A percentile compares a stretch with the other conserved stretches of the same genome.
phyloP scores from a whole-genome alignment of 2,797 vertebrate genomes.

The Danio tinwini region DNA sequence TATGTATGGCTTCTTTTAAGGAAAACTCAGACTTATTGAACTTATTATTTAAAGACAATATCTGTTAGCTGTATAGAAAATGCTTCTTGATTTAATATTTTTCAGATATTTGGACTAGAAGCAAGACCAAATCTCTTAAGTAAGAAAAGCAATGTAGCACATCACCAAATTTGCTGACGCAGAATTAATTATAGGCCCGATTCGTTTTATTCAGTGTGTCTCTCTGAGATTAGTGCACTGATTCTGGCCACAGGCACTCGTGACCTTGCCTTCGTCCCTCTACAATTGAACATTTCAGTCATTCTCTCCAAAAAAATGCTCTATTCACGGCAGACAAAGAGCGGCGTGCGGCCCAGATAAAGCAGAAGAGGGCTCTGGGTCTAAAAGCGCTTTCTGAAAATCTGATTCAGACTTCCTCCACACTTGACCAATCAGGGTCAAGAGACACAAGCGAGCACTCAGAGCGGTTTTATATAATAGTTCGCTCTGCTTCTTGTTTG shows the following conservation, averaged over 20 bases:
- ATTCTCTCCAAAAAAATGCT: not conserved
- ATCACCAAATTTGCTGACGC: not conserved
- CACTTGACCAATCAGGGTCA: constrained; percentile 14
- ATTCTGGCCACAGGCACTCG: constrained; percentile 30
- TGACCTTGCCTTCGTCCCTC: constrained; percentile 10
- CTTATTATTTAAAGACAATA: too few relatives aligned
- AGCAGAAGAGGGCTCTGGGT: constrained; percentile 39
- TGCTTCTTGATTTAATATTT: too few relatives aligned
- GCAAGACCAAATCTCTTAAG: too few relatives aligned
- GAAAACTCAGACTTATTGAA: too few relatives aligned
- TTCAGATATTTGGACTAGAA: too few relatives aligned
- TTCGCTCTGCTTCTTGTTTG: constrained; percentile 12
- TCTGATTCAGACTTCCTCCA: constrained; percentile 18
- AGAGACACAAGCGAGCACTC: not conserved
- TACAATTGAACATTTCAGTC: constrained; percentile 40
- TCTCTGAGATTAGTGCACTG: not conserved
- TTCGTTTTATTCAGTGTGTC: not conserved
- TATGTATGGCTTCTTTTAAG: too few relatives aligned
- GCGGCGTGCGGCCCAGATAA: constrained; percentile 29
- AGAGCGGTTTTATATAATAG: not conserved
- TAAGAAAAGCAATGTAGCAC: too few relatives aligned
- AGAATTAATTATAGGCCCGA: not conserved
- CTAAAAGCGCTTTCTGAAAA: constrained; percentile 25
- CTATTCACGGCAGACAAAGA: constrained; percentile 49
- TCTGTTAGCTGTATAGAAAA: too few relatives aligned